Base-by-base conservation (phyloP, 1,140 invertebrate species). In the Oscheius sp. region DNA sequence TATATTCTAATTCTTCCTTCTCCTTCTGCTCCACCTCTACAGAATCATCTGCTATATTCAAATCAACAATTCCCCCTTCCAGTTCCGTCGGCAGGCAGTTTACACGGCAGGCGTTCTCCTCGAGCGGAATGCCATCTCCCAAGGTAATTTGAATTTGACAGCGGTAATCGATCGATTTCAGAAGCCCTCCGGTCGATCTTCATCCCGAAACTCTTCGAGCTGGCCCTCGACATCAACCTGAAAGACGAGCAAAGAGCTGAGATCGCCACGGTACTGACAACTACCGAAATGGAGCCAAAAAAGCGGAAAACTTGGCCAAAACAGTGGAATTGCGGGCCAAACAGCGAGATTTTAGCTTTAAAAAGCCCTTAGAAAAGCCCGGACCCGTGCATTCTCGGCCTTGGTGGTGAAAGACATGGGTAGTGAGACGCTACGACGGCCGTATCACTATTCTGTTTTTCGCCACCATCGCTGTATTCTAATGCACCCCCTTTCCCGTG, bases 371-470 rank as follows among this genome's bases (percentile, higher is more conserved):
- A 15, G 18, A 18, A 45, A 18, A 15, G 13, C 36, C 36, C 61
- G 18, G 31, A 13, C 36, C 61, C 32, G 15, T 63, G 32, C 61
- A 63, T 18, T 32, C 73, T 23, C 73, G 71, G 18, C 32, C 31
- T 29, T 20, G 65, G 62, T 42, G 79, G 84, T 92, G 91, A 93
- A 92, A 92, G 91, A 93, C 91, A 92, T 92, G 91, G 91, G 91
- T 93, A 93, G 91, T 93, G 91, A 93, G 91, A 92, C 92, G 91
- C 73, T 58, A 35, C 78, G 81, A 81, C 83, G 59, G 83, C 85
- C 89, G 88, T 91, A 91, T 93, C 91, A 91, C 91, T 93, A 92
- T 89, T 90, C 91, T 93, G 91, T 93, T 91, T 92, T 93, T 92
- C 91, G 91, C 90, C 89, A 62, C 52, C 66, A 77, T 76, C 26